Base-by-base conservation (phyloP, 1,140 invertebrate genomes). In the Sipha flava region DNA sequence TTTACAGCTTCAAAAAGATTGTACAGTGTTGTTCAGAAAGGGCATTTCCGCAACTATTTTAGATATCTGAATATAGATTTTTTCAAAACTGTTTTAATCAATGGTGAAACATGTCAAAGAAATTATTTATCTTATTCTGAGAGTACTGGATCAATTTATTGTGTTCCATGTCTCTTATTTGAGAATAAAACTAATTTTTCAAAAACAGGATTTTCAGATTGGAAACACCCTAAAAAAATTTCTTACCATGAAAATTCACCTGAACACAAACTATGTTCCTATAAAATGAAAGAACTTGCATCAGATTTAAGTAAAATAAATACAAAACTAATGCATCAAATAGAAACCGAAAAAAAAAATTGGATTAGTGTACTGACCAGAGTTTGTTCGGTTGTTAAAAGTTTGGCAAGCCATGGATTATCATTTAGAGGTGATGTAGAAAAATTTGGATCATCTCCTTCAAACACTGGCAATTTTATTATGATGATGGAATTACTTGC, bases 121-220 rank as follows among this genome's bases (percentile, higher is more conserved):
- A 26, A 72, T 45, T 72, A 72, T 72, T 49, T 72, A 72, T 72
- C 40, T 52, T 49, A 29, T 52, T 73, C 45, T 31, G 23, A 47
- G 31, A 73, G 45, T 73, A 73, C 23, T 31, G 47, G 47, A 49
- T 73, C 47, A 49, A 29, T 49, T 34, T 49, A 18, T 73, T 49
- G 70, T 73, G 47, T 73, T 49, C 45, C 70, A 26, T 52, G 70
- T 73, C 23, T 47, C 2, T 73, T 73, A 31, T 73, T 73, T 73
- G 45, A 73, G 23, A 49, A 72, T 45, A 31, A 49, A 45, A 72
- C 21, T 47, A 47, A 72, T 47, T 72, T 72, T 45, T 43, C 21
- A 47, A 72, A 43, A 49, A 29, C 5, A 45, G 23, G 40, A 49
- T 72, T 45, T 72, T 45, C 68, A 45, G 68, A 47, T 72, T 47